Evolutionary conservation across 2,797 vertebrate genomes (phyloP), one percentile per base, ranked within the genome.

Genomic region (Meriones psammophilus): DNA sequence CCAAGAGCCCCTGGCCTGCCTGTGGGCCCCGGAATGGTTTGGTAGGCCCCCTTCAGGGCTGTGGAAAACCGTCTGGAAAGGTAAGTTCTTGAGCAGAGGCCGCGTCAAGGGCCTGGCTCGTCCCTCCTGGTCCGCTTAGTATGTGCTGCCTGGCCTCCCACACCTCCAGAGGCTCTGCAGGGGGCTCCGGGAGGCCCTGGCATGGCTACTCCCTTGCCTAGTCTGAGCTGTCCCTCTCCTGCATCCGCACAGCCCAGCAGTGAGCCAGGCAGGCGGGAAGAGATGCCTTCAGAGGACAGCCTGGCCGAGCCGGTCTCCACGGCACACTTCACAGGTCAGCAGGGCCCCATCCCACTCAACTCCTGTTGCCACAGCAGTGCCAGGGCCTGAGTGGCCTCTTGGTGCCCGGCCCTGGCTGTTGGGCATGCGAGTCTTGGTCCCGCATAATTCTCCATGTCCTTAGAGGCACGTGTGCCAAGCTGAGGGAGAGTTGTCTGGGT

Each of bases 241-340:
- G 18, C 89, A 15, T 3, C 33, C 39, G 36, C 2, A n/a, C 92
- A 96, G 93, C 98, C 99, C 98, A 99, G 98, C 96, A 98, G 98
- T 0, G 99, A 99, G 3, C 97, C 98, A 91, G 98, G 98, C 68
- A 98, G 98, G 89, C 99, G 98, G 94, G 99, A 99, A 26, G 98
- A 99, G 84, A 96, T 98, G 88, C 99, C 99, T 0, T 98, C 99
- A 0, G 99, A 99, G 50, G 99, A 99, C 96, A 99, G 98, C 94
- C 97, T 99, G n/a, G 97, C 99, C 0, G 99, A 99, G 81, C 98
- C 99, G 0, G 99, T 99, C 95, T 98, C 99, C 83, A 98, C 99
- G 22, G 98, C 99, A 39, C 99, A 99, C 97, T 99, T 99, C 89
- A 98, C 99, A 97, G 99, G 99, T 99, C 80, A 69, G 94, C 78